These are phyloP conservation scores for Nannoperca australis DNA, from an alignment of 2,797 vertebrate species.

Conservation along the genomic window DNA sequence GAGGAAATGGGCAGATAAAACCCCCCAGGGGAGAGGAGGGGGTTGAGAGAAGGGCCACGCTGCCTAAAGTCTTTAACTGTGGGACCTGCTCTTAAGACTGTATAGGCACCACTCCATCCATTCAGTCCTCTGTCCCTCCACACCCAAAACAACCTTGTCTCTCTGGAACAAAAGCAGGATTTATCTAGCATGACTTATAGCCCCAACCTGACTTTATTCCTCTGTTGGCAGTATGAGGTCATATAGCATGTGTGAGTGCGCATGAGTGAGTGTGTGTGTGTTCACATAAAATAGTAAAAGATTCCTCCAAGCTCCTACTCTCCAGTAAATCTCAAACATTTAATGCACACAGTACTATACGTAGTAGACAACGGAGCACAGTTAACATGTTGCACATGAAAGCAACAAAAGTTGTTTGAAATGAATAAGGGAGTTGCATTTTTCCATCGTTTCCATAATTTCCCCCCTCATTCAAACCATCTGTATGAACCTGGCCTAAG, in stretches of 20 bases:
- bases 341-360: slow-evolving; percentile 34
- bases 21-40: slow-evolving; percentile 73
- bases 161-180: slow-evolving; percentile 81
- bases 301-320: slow-evolving; percentile 51
- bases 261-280: slow-evolving; percentile 49
- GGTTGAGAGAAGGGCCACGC: slow-evolving; percentile 78
- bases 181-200: slow-evolving; percentile 84
- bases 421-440: background rate
- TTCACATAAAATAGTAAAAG: slow-evolving; percentile 65
- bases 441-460: no score
- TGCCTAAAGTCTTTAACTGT: slow-evolving; percentile 72
- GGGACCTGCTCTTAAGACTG: slow-evolving; percentile 79
- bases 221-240: slow-evolving; percentile 71
- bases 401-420: slow-evolving; percentile 12
- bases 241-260: slow-evolving; percentile 69
- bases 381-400: slow-evolving; percentile 20
- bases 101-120: slow-evolving; percentile 67
- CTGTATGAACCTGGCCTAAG: background rate
- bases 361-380: slow-evolving; percentile 1
- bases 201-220: slow-evolving; percentile 69
- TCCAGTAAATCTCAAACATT: slow-evolving; percentile 60
- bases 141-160: slow-evolving; percentile 85
- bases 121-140: slow-evolving; percentile 63
- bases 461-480: no score
- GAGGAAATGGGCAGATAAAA: slow-evolving; percentile 86